Percentiles rank a stretch among this genome's conserved stretches.
These are phyloP conservation scores for Colletes collaris DNA, from an alignment of 2,888 invertebrate genomes.

Conservation along the genomic window DNA sequence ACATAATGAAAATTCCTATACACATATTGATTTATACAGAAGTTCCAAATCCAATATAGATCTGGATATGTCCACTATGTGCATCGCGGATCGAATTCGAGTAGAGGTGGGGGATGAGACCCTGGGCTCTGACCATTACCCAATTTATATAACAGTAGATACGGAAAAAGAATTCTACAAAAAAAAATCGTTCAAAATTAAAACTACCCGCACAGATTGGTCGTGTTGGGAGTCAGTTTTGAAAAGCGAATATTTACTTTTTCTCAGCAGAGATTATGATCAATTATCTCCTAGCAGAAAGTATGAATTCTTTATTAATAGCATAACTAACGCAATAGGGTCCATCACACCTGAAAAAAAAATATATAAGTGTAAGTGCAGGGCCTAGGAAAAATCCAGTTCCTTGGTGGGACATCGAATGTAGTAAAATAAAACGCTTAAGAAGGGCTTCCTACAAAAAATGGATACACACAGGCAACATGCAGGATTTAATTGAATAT, in stretches of 20 bases:
- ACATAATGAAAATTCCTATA: not conserved
- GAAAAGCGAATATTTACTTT: not conserved
- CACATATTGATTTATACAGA: not conserved
- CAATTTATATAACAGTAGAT: not conserved
- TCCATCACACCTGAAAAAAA: not conserved
- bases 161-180: not conserved
- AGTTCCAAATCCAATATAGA: not conserved
- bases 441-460: not conserved
- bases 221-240: not conserved
- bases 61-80: not conserved
- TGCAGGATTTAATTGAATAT: not conserved
- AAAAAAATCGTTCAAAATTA: conserved; percentile 2
- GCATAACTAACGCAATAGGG: not conserved
- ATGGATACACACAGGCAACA: not conserved
- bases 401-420: not conserved
- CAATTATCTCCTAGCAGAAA: not conserved
- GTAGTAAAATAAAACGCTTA: not conserved
- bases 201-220: not conserved
- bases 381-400: not conserved
- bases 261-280: not conserved
- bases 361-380: not conserved
- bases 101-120: not conserved
- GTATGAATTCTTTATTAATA: not conserved
- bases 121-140: conserved; percentile 5
- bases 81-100: not conserved